Evolutionary conservation across 2,888 invertebrate genomes (phyloP), one percentile per base, ranked within the genome.

Genomic region (Agriopis leucophaearia): DNA sequence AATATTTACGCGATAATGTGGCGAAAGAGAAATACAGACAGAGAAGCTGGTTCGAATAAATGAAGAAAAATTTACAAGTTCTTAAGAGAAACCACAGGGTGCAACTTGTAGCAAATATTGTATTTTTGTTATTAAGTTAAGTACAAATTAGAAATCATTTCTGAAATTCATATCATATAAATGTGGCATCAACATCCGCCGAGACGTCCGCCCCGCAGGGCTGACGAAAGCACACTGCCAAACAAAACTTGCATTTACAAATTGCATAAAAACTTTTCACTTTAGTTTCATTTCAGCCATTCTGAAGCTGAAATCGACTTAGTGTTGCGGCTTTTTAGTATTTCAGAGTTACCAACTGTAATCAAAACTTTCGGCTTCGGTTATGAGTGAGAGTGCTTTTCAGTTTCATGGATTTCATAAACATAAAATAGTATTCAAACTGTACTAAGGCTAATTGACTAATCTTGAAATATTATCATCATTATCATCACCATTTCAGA

Each of bases 231-330:
- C 66, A 64, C 63, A 87, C 87, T 87, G 86, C 71, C 69, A 66
- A 66, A 69, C 72, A 71, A 15, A 10, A 66, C 55, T 69, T 83
- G 82, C 84, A 84, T 66, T 74, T 84, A 84, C 85, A 82, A 76
- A 47, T 60, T 60, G 61, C 45, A 54, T 61, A 18, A 13, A 60
- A 60, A 66, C 54, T 63, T 58, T 58, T 57, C 44, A 57, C 51
- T 61, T 36, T 36, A 45, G 35, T 54, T 61, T 67, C 67, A 16
- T 54, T 54, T 68, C 70, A 74, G 66, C 72, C 52, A 56, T 66
- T 70, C 58, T 63, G 50, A 8, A 65, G 48, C 60, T 66, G 44
- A 61, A 50, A 42, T 38, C 54, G 61, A 61, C 40, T 54, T 54
- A 65, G 66, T 27, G 65, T 57, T 64, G 65, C 56, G 54, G 54